These are phyloP conservation scores for Abramis brama DNA, from an alignment of 2,113 vertebrate species.

Conservation along the genomic window DNA sequence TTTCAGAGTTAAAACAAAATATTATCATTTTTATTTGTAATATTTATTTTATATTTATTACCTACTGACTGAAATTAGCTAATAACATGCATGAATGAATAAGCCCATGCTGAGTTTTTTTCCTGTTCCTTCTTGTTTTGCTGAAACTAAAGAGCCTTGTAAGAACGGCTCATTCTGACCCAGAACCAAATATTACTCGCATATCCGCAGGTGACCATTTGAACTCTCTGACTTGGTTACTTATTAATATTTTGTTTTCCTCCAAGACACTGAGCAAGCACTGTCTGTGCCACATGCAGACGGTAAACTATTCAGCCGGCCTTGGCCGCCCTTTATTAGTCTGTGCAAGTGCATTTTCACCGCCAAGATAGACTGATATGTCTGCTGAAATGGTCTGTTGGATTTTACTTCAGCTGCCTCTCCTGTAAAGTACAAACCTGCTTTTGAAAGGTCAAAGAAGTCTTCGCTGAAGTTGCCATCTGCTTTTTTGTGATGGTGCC, in stretches of 20 bases:
- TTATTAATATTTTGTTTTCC: constrained; percentile 42
- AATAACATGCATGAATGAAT: neutral
- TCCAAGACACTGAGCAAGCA: constrained; percentile 38
- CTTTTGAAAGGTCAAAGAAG: constrained; percentile 19
- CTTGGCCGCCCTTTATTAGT: neutral
- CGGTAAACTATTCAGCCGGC: neutral
- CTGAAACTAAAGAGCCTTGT: neutral
- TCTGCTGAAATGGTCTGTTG: constrained; percentile 1
- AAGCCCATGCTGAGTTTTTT: neutral
- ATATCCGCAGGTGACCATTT: neutral
- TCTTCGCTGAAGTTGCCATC: neutral
- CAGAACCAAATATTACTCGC: constrained; percentile 5
- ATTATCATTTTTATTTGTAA: neutral
- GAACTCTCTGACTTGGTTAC: constrained; percentile 32
- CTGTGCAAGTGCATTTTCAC: neutral
- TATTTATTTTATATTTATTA: too few relatives aligned
- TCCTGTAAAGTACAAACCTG: constrained; percentile 7
- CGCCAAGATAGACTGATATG: neutral
- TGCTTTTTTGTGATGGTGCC: neutral
- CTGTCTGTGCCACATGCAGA: neutral
- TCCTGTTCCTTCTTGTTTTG: neutral
- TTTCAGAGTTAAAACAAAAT: neutral
- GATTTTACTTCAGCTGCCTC: constrained; percentile 7
- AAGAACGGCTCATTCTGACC: neutral
- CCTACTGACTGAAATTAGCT: neutral